Conservation (phyloP, 2,113 vertebrate species). For the Galemys pyrenaicus region DNA sequence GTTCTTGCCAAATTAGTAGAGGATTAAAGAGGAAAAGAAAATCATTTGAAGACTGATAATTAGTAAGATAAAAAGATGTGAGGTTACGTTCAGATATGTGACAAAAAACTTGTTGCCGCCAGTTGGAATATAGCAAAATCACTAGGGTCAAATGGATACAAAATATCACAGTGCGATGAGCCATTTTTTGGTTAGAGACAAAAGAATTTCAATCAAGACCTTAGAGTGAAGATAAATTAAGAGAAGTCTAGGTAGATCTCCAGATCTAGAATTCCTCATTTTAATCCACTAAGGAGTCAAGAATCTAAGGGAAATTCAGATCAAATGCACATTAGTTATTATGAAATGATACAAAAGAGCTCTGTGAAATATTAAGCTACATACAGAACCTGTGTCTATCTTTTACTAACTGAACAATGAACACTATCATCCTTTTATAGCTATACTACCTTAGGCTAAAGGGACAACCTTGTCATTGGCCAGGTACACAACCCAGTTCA, state of each 20-base stretch:
- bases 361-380: neutral
- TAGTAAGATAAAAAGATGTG: conserved; percentile 20
- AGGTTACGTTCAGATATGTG: neutral
- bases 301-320: neutral
- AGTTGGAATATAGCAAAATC: neutral
- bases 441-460: neutral
- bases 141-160: neutral
- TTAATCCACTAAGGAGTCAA: neutral
- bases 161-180: neutral
- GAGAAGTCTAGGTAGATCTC: neutral
- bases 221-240: neutral
- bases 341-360: neutral
- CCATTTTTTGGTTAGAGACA: neutral
- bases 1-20: conserved; percentile 79
- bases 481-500: neutral
- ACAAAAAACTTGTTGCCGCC: conserved; percentile 41
- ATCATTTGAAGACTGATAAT: conserved; percentile 61
- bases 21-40: conserved; percentile 46
- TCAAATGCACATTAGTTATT: neutral
- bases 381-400: neutral
- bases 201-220: neutral
- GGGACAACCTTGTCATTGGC: neutral
- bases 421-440: neutral
- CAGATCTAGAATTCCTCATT: neutral
- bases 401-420: neutral